Evolutionary conservation across 2,113 vertebrate genomes (phyloP), one percentile per base, ranked within the genome.

Genomic region (Corythaixoides concolor): DNA sequence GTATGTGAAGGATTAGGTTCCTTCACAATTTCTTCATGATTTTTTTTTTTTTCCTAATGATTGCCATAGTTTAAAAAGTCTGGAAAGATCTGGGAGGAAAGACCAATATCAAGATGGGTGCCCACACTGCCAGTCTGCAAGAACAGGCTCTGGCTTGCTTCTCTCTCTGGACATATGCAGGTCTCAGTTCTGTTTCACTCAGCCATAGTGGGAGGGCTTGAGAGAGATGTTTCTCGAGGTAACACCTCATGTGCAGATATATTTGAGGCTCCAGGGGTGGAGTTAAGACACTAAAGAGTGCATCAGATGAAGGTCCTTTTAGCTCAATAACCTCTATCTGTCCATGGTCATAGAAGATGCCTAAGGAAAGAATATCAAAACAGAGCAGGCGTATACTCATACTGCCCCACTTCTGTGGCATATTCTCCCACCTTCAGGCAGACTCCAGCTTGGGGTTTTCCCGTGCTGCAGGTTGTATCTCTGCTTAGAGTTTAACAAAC

Each of bases 401-500:
- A 17, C 5, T 58, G 8, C 9, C 12, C 6, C 27, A 11, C 6
- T 81, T 63, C 32, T 45, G 24, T 12, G 13, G 7, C 26, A 41
- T 43, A 73, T 13, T 37, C 2, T 32, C 59, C 45, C 20, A 77
- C 26, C 39, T 90, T 80, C 32, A 45, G 24, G 41, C 20, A 70
- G 22, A 41, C 6, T n/a, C 49, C 64, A 55, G 15, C 15, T n/a
- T 90, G 30, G 27, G 7, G 5, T 41, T 93, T 85, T 89, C 26
- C 20, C 3, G 2, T 59, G 50, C 72, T 95, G 21, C 53, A 55
- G 10, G n/a, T 77, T 89, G 24, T 50, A 18, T 50, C 32, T 92
- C 49, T 77, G 50, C 68, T 92, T 95, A 92, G 63, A 95, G 59
- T 86, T 92, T 92, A 89, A 90, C 52, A 56, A 80, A 9, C 11